Evolutionary conservation across 53 echinoderm and acorn worm species (phyloP), one percentile per base, ranked within the genome.

Genomic region (Apostichopus leukothele): DNA sequence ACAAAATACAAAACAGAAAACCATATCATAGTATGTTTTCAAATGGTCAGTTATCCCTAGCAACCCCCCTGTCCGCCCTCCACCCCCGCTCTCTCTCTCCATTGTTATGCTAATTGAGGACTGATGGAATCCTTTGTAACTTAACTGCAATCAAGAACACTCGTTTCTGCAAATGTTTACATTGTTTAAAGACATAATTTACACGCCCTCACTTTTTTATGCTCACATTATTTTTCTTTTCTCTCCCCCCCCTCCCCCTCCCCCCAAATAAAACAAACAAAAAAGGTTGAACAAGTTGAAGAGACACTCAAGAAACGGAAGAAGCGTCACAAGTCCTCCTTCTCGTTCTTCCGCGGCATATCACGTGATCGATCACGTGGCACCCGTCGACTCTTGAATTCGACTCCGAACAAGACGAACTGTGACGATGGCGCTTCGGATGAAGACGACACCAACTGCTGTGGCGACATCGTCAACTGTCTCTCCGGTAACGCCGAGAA

Each of bases 401-500:
- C 88, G 53, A 87, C 88, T 79, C 88, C 84, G 67, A 78, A 67
- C 68, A 87, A 85, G 68, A 27, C 85, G 25, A n/a, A 25, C 23
- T 66, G 19, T 22, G 85, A 85, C 14, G 85, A 81, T 7, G 54
- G 81, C 8, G 59, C 81, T 0, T 81, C 81, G 60, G 81, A 57
- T 10, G 92, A 93, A 51, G 91, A 94, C 18, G 26, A 67, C 10
- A 76, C 52, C 76, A 89, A 78, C 13, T 90, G 80, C 18, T 90
- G 93, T 27, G 90, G 86, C 8, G 98, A 92, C 86, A 79, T 96
- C 4, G 50, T 94, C 12, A 93, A 94, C 84, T 98, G 98, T 79
- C 83, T 98, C 67, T 91, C 91, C 13, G 98, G 98, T n/a, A 96
- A 94, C 74, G 91, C 91, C 66, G 92, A 92, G 9, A 95, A 98